Conservation (phyloP, 92 coral and sea anemone species). For the Desmophyllum pertusum region DNA sequence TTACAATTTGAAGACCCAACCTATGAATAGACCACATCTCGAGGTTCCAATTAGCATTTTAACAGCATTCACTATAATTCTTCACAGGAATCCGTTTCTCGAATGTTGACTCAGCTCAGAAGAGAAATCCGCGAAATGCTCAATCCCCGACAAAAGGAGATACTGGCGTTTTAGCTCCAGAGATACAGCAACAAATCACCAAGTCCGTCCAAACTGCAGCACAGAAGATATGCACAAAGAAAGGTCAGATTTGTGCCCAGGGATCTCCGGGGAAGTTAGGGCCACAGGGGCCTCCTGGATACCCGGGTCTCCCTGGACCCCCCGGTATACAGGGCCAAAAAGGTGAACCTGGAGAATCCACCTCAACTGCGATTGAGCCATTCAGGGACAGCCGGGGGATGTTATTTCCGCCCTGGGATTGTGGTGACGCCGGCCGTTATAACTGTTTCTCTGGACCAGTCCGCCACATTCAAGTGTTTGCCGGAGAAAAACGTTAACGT, state of each 20-base stretch:
- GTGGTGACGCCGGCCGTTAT: conserved; percentile 11
- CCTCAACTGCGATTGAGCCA: conserved; percentile 9
- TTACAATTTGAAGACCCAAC: too few species aligned
- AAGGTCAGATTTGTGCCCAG: conserved; percentile 8
- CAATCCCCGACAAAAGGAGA: background rate
- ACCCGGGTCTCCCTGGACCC: background rate
- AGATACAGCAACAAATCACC: conserved; percentile 5
- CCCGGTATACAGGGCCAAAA: conserved; percentile 24
- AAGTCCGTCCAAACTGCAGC: background rate
- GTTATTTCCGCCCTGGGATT: conserved; percentile 27
- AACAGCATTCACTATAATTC: background rate
- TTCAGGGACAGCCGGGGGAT: conserved; percentile 12
- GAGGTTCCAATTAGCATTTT: background rate
- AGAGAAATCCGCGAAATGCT: background rate
- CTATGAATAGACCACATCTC: too few species aligned
- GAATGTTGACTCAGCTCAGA: background rate
- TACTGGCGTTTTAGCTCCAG: background rate
- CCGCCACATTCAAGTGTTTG: conserved; percentile 23
- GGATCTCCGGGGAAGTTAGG: conserved; percentile 19
- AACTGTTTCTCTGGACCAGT: conserved; percentile 1
- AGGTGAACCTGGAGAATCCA: conserved; percentile 30
- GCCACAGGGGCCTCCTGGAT: conserved; percentile 2
- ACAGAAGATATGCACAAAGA: background rate
- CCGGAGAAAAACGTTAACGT: conserved; percentile 2
- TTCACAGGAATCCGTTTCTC: background rate